A percentile compares a stretch with the other conserved stretches of the same genome.
These are phyloP conservation scores for Drosophila tropicalis DNA, from an alignment of 1,140 invertebrate species.

Conservation along the genomic window DNA sequence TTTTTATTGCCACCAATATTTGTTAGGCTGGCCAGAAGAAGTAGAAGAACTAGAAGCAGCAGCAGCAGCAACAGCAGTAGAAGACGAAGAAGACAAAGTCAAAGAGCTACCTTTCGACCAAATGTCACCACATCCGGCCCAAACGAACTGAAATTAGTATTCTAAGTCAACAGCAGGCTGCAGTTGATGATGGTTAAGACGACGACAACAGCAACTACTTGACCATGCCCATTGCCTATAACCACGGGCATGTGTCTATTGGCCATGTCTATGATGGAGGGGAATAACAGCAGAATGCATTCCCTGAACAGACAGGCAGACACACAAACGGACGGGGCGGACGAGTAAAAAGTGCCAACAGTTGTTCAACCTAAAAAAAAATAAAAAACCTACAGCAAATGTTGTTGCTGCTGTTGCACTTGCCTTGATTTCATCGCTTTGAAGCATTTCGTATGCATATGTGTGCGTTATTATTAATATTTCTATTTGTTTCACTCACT, in stretches of 20 bases:
- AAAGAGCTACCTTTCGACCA: conserved; percentile 46
- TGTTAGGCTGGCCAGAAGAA: conserved; percentile 53
- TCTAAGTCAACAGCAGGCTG: conserved; percentile 63
- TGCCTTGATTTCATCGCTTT: conserved; percentile 38
- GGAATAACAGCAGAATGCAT: conserved; percentile 22
- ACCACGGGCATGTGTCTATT: conserved; percentile 16
- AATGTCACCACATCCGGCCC: conserved; percentile 78
- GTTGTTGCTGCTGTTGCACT: conserved; percentile 33
- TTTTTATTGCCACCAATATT: conserved; percentile 79
- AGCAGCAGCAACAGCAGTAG: background rate
- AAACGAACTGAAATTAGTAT: conserved; percentile 71
- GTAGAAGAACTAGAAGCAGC: conserved; percentile 12
- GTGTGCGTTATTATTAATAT: conserved; percentile 72
- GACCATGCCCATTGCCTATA: conserved; percentile 27
- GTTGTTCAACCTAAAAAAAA: conserved; percentile 46
- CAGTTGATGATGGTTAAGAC: conserved; percentile 34
- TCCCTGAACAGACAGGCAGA: background rate
- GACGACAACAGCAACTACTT: conserved; percentile 38
- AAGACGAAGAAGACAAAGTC: conserved; percentile 21
- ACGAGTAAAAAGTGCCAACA: conserved; percentile 60
- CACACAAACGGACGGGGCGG: background rate
- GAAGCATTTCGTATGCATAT: conserved; percentile 68
- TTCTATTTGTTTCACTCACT: conserved; percentile 44
- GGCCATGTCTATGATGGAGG: conserved; percentile 36
- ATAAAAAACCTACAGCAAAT: conserved; percentile 26